Base-by-base conservation (phyloP, 2,113 vertebrate species). In the Choloepus hoffmanni region DNA sequence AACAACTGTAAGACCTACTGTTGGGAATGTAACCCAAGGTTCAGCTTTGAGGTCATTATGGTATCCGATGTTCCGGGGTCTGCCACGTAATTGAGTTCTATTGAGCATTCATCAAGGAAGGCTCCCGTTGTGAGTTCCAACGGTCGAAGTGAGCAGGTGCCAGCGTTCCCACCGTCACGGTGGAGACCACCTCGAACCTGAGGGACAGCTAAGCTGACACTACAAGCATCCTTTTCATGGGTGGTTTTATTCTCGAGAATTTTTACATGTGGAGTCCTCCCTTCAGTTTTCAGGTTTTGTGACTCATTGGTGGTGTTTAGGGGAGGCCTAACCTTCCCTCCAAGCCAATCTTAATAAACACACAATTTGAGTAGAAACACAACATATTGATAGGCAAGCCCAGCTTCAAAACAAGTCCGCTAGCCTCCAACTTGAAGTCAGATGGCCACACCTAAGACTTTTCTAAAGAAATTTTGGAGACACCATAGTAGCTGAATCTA, bases 1-100 rank as follows among this genome's bases (percentile, higher is more conserved):
- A 96, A 95, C 94, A 96, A 95, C 95, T 92, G 94, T 48, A 86
- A 70, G 84, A 67, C 81, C 85, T 95, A 72, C 76, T 90, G 65
- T 79, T 76, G 68, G 53, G 96, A 96, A 93, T n/a, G 77, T 60
- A 78, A 60, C 60, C 53, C 70, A 36, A 33, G 36, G 83, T 70
- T 96, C 94, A 65, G 15, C 28, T 45, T 72, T 28, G 81, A 89
- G 81, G 76, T 85, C 88, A 53, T 62, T 45, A 36, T 48, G 48
- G 40, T 76, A 62, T 94, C 24, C 85, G 77, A 68, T 85, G 73
- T 73, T 92, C 72, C 33, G 53, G 63, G 76, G 40, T 70, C 67
- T 58, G 30, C 73, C 62, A 81, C 48, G 18, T 8, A 79, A 72
- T 60, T 60, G 85, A 68, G 36, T 79, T 87, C 43, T 48, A 2